Base-by-base conservation (phyloP, 2,888 invertebrate genomes). In the Cerastoderma edule region DNA sequence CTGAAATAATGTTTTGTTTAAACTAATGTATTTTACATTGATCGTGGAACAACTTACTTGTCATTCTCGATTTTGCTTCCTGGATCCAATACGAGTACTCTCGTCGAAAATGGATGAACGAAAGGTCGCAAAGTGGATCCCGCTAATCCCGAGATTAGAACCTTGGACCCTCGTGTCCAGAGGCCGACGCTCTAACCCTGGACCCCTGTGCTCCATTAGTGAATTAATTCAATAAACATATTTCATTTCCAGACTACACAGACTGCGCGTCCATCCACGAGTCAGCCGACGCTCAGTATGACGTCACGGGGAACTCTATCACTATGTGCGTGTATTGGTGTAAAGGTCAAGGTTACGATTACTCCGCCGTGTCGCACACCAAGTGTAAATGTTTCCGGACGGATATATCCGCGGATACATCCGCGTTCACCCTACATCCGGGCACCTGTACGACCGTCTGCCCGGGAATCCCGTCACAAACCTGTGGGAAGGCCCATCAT, bases 321-420 rank as follows among this genome's bases (percentile, higher is more conserved):
- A 80, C 80, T n/a, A 63, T 74, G 28, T 80, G 80, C 56, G 46
- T 64, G 22, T 64, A 77, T 8, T 77, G 72, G 65, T 80, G 80
- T 56, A 48, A 57, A 22, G 80, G 80, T 32, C 67, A 68, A 28
- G 39, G 63, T 44, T 56, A 35, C 28, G 53, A 24, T n/a, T 80
- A 60, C 32, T 64, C 70, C 8, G 80, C 76, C 4, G 56, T 48
- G 4, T 54, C 57, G 10, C n/a, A 35, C 5, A 57, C 24, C 13
- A 28, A 56, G 10, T 80, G 80, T 67, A 27, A 39, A 28, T 80
- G 80, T 69, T 80, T 60, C 46, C 22, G 32, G 13, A 57, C 30
- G 27, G 56, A 66, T 63, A 22, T 57, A 46, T 65, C 73, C 0
- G 10, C 30, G 27, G 56, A 66, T 63, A 22, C 50, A 46, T 65